A percentile compares a stretch with the other conserved stretches of the same genome.
Evolutionary conservation across 2,113 vertebrate species (phyloP).

Genomic region (Solea solea): DNA sequence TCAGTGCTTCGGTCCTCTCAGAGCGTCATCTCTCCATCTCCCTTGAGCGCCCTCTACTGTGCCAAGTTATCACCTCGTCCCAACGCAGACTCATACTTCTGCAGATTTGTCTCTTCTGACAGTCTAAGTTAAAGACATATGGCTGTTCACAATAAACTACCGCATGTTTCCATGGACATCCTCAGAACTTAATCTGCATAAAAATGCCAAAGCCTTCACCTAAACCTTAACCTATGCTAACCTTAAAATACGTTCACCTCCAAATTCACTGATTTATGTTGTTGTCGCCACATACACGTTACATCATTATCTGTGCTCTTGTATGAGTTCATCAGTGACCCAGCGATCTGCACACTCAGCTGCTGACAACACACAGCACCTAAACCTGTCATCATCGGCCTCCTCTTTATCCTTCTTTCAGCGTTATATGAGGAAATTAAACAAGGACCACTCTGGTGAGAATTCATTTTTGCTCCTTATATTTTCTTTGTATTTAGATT

Average conservation of each 20-base stretch:
- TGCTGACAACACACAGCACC: constrained; percentile 41
- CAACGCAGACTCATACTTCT: constrained; percentile 2
- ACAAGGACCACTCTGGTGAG: constrained; percentile 35
- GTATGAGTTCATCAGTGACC: constrained; percentile 57
- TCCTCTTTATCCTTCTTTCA: constrained; percentile 3
- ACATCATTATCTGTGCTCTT: constrained; percentile 57
- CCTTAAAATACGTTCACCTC: background rate
- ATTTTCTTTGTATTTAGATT: constrained; percentile 10
- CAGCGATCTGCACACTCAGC: constrained; percentile 66
- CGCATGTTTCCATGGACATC: too few relatives aligned
- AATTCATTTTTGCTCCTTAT: constrained; percentile 11
- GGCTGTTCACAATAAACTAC: constrained; percentile 6
- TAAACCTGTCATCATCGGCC: constrained; percentile 76
- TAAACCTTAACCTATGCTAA: background rate
- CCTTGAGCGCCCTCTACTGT: constrained; percentile 39
- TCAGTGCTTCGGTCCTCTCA: constrained; percentile 4
- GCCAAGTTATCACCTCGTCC: constrained; percentile 19
- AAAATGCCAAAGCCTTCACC: background rate
- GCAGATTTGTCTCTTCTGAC: constrained; percentile 60
- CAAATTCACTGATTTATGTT: too few relatives aligned
- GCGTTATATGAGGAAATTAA: constrained; percentile 18
- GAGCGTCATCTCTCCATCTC: constrained; percentile 25
- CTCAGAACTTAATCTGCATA: too few relatives aligned
- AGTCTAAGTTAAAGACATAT: constrained; percentile 49
- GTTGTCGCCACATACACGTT: background rate